phyloP scores from a whole-genome alignment of 2,888 invertebrate genomes.

The Helicoverpa assulta region DNA sequence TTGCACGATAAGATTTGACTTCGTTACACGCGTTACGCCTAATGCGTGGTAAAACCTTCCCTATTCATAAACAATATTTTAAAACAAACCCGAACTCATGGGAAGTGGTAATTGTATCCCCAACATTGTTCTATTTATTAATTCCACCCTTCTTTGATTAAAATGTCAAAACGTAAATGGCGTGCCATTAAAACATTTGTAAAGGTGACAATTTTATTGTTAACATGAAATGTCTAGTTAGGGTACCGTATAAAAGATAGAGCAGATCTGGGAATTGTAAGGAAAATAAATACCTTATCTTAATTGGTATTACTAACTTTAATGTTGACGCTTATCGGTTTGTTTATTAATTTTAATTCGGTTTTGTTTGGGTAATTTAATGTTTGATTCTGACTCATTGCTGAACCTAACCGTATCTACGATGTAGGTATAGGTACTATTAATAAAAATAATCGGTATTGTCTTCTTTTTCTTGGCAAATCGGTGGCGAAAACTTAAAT shows the following conservation, averaged over 20 bases:
- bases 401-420: not conserved
- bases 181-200: slow-evolving; percentile 72
- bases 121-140: slow-evolving; percentile 61
- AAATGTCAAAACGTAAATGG: slow-evolving; percentile 81
- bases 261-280: slow-evolving; percentile 38
- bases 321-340: slow-evolving; percentile 37
- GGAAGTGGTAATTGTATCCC: slow-evolving; percentile 55
- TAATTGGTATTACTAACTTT: slow-evolving; percentile 45
- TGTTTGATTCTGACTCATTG: not conserved
- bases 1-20: slow-evolving; percentile 1
- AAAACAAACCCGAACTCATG: slow-evolving; percentile 48
- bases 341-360: slow-evolving; percentile 24
- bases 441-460: too few species aligned
- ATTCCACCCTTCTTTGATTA: slow-evolving; percentile 73
- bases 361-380: not conserved
- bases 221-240: slow-evolving; percentile 65
- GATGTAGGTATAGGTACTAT: too few species aligned
- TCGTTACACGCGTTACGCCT: slow-evolving; percentile 7
- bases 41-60: slow-evolving; percentile 1
- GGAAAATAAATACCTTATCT: slow-evolving; percentile 51
- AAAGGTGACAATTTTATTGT: slow-evolving; percentile 72
- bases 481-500: too few species aligned
- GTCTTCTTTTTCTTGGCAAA: too few species aligned
- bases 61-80: slow-evolving; percentile 37
- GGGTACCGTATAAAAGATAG: slow-evolving; percentile 53